Evolutionary conservation across 2,888 invertebrate genomes (phyloP), one percentile per base, ranked within the genome.

Genomic region (Cryptus viduatorius): DNA sequence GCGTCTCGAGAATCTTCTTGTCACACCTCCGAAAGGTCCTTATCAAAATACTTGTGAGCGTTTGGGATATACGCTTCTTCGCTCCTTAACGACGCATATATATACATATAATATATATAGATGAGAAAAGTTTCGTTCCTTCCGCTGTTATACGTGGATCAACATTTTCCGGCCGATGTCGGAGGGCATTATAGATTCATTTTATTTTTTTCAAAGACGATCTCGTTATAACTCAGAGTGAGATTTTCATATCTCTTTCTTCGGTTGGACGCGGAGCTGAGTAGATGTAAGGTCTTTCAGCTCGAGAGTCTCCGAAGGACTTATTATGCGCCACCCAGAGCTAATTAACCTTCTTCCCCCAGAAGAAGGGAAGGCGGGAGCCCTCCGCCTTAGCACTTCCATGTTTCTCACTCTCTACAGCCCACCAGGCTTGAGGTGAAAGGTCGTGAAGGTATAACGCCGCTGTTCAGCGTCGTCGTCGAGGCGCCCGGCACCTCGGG

Each of bases 301-400:
- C 50, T 16, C 44, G 64, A 81, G 78, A 56, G 50, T 56, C 73
- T 75, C 68, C 73, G 24, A 76, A 78, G 73, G 56, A 82, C 81
- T 81, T 69, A 84, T 84, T 84, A 82, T 84, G 75, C 75, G 59
- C 75, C 59, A 59, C 48, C 84, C 64, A 53, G 19, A 61, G 65
- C 75, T 81, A 75, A 79, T 84, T 82, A 81, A 84, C 81, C 71
- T 59, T 42, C 75, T 31, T 71, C 50, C 65, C 37, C 29, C 5
- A 24, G 5, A 8, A 24, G 5, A 8, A 37, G 4, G 37, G 37
- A 8, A 8, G 37, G 37, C 24, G 8, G 53, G 53, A 16, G 53
- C 16, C 16, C 16, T 16, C 48, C 53, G 8, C 53, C 53, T 19
- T 19, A n/a, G 8, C 53, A 16, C 53, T 53, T 53, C 19, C 53